These are phyloP conservation scores for Eurytoma adleriae DNA, from an alignment of 2,888 invertebrate species.

Conservation along the genomic window DNA sequence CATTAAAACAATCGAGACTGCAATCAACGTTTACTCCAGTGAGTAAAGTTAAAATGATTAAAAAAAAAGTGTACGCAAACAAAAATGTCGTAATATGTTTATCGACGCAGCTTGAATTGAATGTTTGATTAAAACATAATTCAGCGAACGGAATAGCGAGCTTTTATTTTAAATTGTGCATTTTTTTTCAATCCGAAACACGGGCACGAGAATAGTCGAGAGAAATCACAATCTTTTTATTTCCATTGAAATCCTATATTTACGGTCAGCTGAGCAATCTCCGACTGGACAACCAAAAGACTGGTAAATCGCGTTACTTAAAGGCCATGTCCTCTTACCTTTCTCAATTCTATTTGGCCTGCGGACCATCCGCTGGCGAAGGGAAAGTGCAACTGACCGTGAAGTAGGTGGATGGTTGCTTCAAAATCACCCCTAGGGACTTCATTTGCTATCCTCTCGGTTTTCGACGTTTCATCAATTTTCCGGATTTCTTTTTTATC, in stretches of 20 bases:
- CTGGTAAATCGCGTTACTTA: constrained; percentile 38
- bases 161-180: no score
- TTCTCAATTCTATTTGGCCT: constrained; percentile 9
- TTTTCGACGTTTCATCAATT: background rate
- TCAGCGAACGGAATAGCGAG: no score
- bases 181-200: background rate
- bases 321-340: background rate
- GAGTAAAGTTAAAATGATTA: no score
- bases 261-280: constrained; percentile 27
- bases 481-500: background rate
- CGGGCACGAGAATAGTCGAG: background rate
- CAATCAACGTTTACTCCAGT: no score
- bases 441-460: constrained; percentile 15
- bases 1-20: no score
- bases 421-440: constrained; percentile 23
- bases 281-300: background rate
- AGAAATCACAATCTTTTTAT: background rate
- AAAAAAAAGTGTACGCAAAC: no score
- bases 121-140: no score
- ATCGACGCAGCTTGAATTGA: no score
- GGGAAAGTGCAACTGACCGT: constrained; percentile 31
- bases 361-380: background rate
- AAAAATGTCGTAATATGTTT: no score
- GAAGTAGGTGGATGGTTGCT: constrained; percentile 13
- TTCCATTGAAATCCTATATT: constrained; percentile 10